Base-by-base conservation (phyloP, 2,113 vertebrate genomes). In the Dasyornis broadbenti region DNA sequence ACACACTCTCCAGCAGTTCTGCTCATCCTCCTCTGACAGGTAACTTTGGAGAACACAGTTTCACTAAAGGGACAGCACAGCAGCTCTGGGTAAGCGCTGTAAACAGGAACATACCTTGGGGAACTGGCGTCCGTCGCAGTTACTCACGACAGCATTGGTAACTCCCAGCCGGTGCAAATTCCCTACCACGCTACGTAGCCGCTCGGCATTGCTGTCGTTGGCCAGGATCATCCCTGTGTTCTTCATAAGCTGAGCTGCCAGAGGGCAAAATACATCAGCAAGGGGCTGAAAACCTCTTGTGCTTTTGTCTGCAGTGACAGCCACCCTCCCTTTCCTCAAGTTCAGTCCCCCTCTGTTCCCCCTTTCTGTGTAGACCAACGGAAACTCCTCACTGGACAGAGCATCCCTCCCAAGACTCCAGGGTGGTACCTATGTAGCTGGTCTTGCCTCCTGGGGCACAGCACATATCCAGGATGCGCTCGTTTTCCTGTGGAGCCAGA, bases 391-490 rank as follows among this genome's bases (percentile, higher is more conserved):
- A 4, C 13, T 60, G 39, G 44, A 12, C 20, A 68, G 5, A 69
- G 22, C 27, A 54, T 7, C n/a, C 47, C 53, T 57, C 71, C 57
- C 50, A 26, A 20, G 33, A 23, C 42, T 39, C 28, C 83, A 31
- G 16, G 21, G 45, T 33, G 82, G 73, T 98, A 99, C 99, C 99
- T 84, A 99, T 99, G 97, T 99, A 99, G 72, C 98, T 99, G 82
- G 99, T 99, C 96, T 99, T 99, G 59, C 99, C 99, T 81, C 99
- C 99, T 8, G 99, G 99, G 64, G 99, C 99, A 68, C 98, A 98
- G 89, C 99, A 99, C 99, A 99, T 99, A 96, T 99, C 99, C 95
- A 99, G 95, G 92, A 99, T 98, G 14, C 98, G 96, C 93, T 99
- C 99, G 0, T 99, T 99, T 90, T 99, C 99, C 97, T 99, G 99